A percentile compares a stretch with the other conserved stretches of the same genome.
phyloP scores from a whole-genome alignment of 2,888 invertebrate genomes.

The Spodoptera exigua region DNA sequence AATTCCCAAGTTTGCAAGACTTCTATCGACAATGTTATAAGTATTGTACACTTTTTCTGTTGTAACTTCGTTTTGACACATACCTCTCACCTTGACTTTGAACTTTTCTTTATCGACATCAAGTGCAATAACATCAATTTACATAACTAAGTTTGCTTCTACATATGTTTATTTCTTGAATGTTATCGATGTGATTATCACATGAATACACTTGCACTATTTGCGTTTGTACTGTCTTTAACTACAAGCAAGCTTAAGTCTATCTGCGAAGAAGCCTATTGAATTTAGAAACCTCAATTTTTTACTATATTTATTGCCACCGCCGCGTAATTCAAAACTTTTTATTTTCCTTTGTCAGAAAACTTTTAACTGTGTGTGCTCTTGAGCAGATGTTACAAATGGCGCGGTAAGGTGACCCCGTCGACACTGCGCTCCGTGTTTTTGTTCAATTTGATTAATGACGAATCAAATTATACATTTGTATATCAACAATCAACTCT shows the following conservation, averaged over 20 bases:
- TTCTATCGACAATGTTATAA: conserved; percentile 21
- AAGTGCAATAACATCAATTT: conserved; percentile 49
- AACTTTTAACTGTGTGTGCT: conserved; percentile 27
- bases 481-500: conserved; percentile 55
- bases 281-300: too few species aligned
- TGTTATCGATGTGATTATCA: conserved; percentile 49
- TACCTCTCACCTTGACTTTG: conserved; percentile 47
- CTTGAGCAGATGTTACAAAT: conserved; percentile 63
- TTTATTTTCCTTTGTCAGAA: conserved; percentile 24
- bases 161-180: conserved; percentile 44
- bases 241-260: conserved; percentile 9
- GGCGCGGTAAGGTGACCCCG: conserved; percentile 66
- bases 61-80: conserved; percentile 23
- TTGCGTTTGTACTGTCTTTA: conserved; percentile 39
- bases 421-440: conserved; percentile 57
- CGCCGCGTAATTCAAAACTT: neutral
- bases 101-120: conserved; percentile 47
- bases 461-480: conserved; percentile 53
- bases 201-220: conserved; percentile 24
- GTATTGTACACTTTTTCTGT: conserved; percentile 1
- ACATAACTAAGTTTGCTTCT: conserved; percentile 41
- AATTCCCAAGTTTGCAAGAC: conserved; percentile 10
- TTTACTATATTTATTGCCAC: too few species aligned
- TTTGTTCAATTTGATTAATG: conserved; percentile 58
- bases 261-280: neutral